Percentiles rank a stretch among this genome's conserved stretches.
Conservation (phyloP, 2,113 vertebrate genomes). For the Asarcornis scutulata region DNA sequence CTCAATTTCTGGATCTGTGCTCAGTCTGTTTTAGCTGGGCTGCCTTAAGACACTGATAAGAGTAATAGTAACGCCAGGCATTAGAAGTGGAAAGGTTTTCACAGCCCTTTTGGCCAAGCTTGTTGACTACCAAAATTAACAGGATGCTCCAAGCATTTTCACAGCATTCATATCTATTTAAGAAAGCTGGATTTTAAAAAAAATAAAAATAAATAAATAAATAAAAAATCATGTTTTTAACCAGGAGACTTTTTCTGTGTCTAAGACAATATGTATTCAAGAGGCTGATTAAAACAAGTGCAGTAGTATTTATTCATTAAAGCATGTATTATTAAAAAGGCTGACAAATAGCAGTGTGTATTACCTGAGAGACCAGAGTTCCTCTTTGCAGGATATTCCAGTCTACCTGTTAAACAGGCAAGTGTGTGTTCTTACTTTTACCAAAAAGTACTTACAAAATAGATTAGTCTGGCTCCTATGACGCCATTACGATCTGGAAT, state of each 20-base stretch:
- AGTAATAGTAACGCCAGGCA: background rate
- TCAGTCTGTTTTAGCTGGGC: background rate
- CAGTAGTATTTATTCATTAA: conserved; percentile 45
- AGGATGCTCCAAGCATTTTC: conserved; percentile 19
- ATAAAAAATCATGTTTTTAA: background rate
- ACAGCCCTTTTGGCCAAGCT: background rate
- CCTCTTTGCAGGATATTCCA: background rate
- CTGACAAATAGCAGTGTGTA: background rate
- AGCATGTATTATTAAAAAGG: conserved; percentile 43
- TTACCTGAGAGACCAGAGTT: conserved; percentile 20
- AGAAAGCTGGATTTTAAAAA: background rate
- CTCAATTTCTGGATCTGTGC: background rate
- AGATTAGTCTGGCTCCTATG: background rate
- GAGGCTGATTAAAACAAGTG: conserved; percentile 25
- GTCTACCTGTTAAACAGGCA: background rate
- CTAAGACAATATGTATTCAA: background rate
- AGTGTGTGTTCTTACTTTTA: background rate
- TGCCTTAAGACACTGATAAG: background rate
- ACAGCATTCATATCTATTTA: background rate
- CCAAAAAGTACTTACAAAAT: background rate
- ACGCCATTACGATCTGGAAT: conserved; percentile 1
- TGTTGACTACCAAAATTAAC: background rate
- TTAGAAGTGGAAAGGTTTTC: background rate
- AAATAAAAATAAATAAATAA: background rate
- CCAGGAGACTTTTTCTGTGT: background rate